Percentiles rank a stretch among this genome's conserved stretches.
These are phyloP conservation scores for Harpalus rubripes DNA, from an alignment of 2,888 invertebrate species.

Conservation along the genomic window DNA sequence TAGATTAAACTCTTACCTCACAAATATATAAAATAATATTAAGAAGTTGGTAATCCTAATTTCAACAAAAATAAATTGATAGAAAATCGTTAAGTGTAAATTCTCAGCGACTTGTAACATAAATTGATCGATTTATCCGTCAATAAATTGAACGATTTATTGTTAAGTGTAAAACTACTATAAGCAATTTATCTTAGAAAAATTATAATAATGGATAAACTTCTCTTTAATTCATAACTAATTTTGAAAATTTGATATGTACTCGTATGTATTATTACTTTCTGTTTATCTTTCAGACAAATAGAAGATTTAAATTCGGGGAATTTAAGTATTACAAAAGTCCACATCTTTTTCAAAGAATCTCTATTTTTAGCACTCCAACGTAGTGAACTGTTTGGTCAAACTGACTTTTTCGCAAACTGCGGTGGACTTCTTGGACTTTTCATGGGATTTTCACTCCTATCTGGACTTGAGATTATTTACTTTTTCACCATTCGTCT, in stretches of 20 bases:
- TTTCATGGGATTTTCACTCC: slow-evolving; percentile 83
- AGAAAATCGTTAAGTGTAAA: too few relatives aligned
- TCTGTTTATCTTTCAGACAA: neutral
- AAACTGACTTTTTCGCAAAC: slow-evolving; percentile 80
- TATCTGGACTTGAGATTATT: slow-evolving; percentile 82
- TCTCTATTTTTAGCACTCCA: slow-evolving; percentile 80
- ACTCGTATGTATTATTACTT: neutral
- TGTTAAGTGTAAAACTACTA: too few relatives aligned
- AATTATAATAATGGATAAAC: too few relatives aligned
- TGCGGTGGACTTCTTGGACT: slow-evolving; percentile 81
- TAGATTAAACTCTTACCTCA: too few relatives aligned
- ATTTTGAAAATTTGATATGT: neutral
- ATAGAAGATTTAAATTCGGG: neutral
- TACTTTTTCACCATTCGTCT: slow-evolving; percentile 80
- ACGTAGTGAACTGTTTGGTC: slow-evolving; percentile 80
- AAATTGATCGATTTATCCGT: too few relatives aligned
- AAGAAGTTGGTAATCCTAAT: too few relatives aligned
- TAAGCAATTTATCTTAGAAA: too few relatives aligned
- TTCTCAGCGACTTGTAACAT: too few relatives aligned
- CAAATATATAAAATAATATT: too few relatives aligned
- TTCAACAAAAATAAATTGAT: too few relatives aligned
- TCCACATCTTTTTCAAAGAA: slow-evolving; percentile 86
- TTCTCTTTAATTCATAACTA: neutral
- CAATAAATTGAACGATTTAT: too few relatives aligned
- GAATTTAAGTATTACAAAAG: slow-evolving; percentile 77